phyloP scores from a whole-genome alignment of 2,113 vertebrate genomes.

The Zosterops lateralis region DNA sequence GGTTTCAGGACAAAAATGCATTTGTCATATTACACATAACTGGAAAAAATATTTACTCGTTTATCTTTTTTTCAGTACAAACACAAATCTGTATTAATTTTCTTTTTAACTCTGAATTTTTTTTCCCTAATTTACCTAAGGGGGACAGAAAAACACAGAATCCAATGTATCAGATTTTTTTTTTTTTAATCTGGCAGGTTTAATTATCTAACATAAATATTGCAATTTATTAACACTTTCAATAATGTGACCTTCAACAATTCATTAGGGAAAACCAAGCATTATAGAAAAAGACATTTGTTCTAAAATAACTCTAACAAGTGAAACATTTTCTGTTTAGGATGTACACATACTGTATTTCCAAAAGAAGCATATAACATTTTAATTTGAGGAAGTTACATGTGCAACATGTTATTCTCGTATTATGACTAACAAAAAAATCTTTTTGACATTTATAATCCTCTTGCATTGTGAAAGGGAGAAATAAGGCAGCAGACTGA shows the following conservation, averaged over 20 bases:
- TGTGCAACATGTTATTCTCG: neutral
- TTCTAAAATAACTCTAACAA: conserved; percentile 41
- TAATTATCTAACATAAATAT: conserved; percentile 67
- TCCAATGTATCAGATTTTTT: neutral
- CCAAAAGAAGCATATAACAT: neutral
- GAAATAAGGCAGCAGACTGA: neutral
- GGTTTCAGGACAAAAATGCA: neutral
- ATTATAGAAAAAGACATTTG: conserved; percentile 39
- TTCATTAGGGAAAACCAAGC: conserved; percentile 21
- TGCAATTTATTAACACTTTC: conserved; percentile 47
- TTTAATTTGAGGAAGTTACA: neutral
- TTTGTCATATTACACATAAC: neutral
- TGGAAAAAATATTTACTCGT: neutral
- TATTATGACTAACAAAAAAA: neutral
- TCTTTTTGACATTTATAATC: neutral
- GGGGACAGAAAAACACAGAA: neutral
- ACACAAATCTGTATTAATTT: neutral
- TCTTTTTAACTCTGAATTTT: neutral
- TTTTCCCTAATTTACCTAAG: neutral
- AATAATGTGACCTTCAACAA: conserved; percentile 50
- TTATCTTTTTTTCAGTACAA: neutral
- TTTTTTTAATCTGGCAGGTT: conserved; percentile 27
- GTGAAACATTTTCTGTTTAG: neutral
- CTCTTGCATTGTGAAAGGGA: neutral
- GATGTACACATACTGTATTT: neutral